Percentiles rank a stretch among this genome's conserved stretches.
Evolutionary conservation across 2,113 vertebrate species (phyloP).

Genomic region (Cathartes aura): DNA sequence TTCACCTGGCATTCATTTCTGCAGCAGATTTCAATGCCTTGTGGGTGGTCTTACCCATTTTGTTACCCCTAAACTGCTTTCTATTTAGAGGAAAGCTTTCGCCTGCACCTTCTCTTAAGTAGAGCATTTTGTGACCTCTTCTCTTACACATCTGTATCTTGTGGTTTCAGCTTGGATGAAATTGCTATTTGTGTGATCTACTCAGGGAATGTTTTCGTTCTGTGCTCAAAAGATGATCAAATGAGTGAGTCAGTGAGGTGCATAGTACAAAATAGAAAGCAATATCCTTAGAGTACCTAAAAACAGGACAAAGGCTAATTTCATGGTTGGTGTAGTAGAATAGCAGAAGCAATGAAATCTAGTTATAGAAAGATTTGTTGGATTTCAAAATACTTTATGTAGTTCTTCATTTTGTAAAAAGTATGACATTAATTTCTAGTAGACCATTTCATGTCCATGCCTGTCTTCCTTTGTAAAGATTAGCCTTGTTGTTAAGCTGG

Average conservation of each 20-base stretch:
- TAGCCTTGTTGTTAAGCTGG: background rate
- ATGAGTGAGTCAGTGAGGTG: background rate
- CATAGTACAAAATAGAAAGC: background rate
- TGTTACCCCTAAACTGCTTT: background rate
- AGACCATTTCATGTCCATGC: fast-evolving
- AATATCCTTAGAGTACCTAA: background rate
- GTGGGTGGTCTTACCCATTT: background rate
- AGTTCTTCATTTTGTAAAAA: background rate
- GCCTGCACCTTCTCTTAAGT: background rate
- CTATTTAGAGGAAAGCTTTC: background rate
- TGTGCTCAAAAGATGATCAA: background rate
- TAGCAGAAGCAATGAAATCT: background rate
- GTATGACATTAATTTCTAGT: background rate
- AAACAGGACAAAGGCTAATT: background rate
- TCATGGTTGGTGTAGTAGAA: background rate
- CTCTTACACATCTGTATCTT: background rate
- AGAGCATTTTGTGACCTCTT: background rate
- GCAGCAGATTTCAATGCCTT: background rate
- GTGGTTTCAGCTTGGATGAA: background rate
- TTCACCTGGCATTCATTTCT: background rate
- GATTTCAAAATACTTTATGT: background rate
- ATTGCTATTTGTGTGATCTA: background rate
- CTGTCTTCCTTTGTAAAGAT: background rate
- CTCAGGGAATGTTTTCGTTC: background rate
- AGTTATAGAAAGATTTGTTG: background rate